A percentile compares a stretch with the other conserved stretches of the same genome.
Conservation (phyloP, 2,797 vertebrate genomes). For the Pogoniulus pusillus region DNA sequence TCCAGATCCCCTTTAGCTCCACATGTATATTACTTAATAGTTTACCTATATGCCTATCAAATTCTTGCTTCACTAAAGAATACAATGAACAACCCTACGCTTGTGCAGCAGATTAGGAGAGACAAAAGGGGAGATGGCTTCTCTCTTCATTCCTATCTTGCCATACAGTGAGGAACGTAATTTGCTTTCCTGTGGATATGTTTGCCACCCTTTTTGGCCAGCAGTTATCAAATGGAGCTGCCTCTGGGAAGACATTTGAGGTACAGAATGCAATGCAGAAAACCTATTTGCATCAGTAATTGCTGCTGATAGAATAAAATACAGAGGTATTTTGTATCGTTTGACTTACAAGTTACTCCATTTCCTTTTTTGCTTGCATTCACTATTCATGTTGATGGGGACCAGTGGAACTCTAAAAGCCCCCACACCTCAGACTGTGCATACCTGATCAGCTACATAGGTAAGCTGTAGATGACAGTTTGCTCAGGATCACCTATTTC, state of each 20-base stretch:
- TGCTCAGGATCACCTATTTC: background rate
- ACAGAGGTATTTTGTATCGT: background rate
- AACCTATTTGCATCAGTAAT: background rate
- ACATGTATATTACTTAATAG: background rate
- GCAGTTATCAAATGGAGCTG: background rate
- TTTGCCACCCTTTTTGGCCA: background rate
- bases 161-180: background rate
- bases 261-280: background rate
- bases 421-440: background rate
- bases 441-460: background rate
- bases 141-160: background rate
- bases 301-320: background rate
- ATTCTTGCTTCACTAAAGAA: slow-evolving; percentile 9
- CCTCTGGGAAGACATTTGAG: background rate
- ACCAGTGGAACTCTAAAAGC: background rate
- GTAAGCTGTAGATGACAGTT: background rate
- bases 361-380: background rate
- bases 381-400: background rate
- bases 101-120: background rate
- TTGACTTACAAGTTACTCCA: background rate
- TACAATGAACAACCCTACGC: background rate
- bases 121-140: background rate
- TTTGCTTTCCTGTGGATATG: background rate
- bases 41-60: background rate
- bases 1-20: slow-evolving; percentile 11